These are phyloP conservation scores for Polietes domitor DNA, from an alignment of 2,888 invertebrate genomes.

Conservation along the genomic window DNA sequence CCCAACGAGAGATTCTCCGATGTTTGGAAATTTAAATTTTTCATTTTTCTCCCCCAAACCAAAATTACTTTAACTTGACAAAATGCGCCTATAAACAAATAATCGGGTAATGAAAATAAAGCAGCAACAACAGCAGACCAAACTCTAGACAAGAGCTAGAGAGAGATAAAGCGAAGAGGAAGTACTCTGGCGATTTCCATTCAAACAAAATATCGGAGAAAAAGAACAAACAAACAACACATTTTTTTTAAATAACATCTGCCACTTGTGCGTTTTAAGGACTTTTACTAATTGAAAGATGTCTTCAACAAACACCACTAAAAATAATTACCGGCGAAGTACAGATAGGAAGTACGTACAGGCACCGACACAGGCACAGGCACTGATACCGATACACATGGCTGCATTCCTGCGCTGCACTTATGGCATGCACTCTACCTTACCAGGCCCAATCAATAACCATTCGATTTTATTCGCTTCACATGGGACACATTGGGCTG, in stretches of 20 bases:
- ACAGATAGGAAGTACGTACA: background rate
- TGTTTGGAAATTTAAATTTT: background rate
- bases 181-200: conserved; percentile 8
- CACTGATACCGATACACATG: background rate
- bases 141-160: conserved; percentile 1
- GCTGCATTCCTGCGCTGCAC: background rate
- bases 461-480: too few species aligned
- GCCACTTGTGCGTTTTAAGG: conserved; percentile 42
- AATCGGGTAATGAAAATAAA: conserved; percentile 40
- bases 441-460: too few species aligned
- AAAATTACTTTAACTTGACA: conserved; percentile 58
- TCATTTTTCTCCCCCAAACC: background rate
- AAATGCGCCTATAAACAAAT: conserved; percentile 58
- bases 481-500: too few species aligned
- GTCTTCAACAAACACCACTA: conserved; percentile 13
- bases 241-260: conserved; percentile 14
- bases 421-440: too few species aligned
- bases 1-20: background rate
- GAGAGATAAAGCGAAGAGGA: background rate
- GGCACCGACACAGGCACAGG: background rate
- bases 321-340: conserved; percentile 15
- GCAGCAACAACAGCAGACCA: background rate
- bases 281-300: conserved; percentile 65
- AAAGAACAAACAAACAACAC: conserved; percentile 2
- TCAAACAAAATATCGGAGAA: background rate